phyloP scores from a whole-genome alignment of 2,113 vertebrate genomes.

The Fulica atra region DNA sequence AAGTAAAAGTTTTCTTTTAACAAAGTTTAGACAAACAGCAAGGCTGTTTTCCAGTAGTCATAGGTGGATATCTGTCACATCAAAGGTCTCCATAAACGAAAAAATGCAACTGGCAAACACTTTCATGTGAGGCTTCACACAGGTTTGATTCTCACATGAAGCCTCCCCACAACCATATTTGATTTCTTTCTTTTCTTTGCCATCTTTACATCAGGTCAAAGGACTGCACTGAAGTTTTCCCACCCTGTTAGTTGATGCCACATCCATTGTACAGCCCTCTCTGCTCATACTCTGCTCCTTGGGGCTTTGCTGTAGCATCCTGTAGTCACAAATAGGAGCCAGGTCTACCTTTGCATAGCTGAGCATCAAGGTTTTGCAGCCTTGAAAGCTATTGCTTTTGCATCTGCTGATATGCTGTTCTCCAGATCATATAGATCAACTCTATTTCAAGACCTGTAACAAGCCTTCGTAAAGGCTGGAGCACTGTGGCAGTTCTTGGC shows the following conservation, averaged over 20 bases:
- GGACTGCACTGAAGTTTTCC: not conserved
- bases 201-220: not conserved
- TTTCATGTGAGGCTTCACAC: not conserved
- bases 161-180: not conserved
- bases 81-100: not conserved
- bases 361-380: not conserved
- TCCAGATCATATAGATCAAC: not conserved
- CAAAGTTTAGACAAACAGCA: not conserved
- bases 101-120: not conserved
- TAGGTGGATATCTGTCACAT: not conserved
- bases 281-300: fast-evolving
- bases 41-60: not conserved
- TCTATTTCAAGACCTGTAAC: not conserved
- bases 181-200: not conserved
- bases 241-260: not conserved
- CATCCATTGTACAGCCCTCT: not conserved
- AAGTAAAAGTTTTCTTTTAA: not conserved
- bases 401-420: not conserved
- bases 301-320: not conserved
- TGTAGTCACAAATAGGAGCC: not conserved
- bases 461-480: not conserved
- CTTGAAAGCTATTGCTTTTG: not conserved
- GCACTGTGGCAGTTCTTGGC: not conserved
- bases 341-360: no score
- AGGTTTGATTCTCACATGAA: not conserved